Base-by-base conservation (phyloP, 2,113 vertebrate species). In the Psittacula cyanocephala region DNA sequence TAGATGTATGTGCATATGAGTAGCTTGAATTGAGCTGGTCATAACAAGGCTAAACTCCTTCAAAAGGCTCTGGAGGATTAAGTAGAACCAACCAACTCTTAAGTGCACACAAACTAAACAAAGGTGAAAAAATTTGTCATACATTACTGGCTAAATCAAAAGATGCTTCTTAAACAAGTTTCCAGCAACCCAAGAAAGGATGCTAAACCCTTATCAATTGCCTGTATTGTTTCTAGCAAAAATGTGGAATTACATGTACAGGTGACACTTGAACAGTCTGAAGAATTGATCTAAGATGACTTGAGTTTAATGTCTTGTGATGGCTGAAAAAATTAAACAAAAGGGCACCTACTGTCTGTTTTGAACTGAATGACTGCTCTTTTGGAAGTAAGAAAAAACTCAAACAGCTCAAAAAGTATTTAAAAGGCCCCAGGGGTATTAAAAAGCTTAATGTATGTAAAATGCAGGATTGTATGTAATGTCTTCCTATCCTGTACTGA, bases 21-120 rank as follows among this genome's bases (percentile, higher is more conserved):
- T 74, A 91, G 70, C 79, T 60, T 92, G 81, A 75, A 92, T 74
- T 89, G 57, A 96, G 83, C 71, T 95, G 53, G 77, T 55, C 67
- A 31, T 50, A 86, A 7, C 86, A 88, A 94, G 59, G 86, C 74
- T 75, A 50, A 88, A 78, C 10, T 90, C 29, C 24, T 47, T 77
- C 75, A 83, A 3, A 47, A 37, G 8, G 8, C 31, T 91, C 49
- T 76, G 69, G 28, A 59, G 80, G 68, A 65, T n/a, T 55, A 84
- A 62, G 31, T 44, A 76, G 43, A 33, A n/a, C 43, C 71, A 28
- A 72, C 44, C 37, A 75, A 19, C 77, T 86, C 68, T 70, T 63
- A 75, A 88, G 28, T 86, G 47, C 80, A 95, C 31, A 68, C 68
- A 89, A 67, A 41, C 28, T 68, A 72, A 93, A n/a, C 11, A 19